These are phyloP conservation scores for Shinisaurus crocodilurus DNA, from an alignment of 2,113 vertebrate species.

Conservation along the genomic window DNA sequence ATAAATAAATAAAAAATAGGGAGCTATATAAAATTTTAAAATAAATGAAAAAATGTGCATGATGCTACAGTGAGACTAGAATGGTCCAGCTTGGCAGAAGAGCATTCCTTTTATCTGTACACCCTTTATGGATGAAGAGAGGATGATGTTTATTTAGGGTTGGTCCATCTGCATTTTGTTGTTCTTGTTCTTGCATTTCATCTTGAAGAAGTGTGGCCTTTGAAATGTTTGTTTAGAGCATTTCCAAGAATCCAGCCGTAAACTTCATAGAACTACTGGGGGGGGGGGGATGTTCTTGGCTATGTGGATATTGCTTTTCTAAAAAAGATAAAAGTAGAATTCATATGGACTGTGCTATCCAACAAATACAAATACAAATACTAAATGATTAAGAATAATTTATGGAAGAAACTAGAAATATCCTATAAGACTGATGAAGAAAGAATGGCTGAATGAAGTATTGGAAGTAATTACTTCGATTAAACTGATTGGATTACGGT, in stretches of 20 bases:
- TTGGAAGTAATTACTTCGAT: not conserved
- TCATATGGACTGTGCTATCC: not conserved
- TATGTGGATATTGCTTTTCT: not conserved
- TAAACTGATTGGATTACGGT: not conserved
- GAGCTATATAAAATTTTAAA: no score
- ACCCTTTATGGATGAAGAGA: not conserved
- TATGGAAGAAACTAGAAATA: not conserved
- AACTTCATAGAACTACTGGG: not conserved
- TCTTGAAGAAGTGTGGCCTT: not conserved
- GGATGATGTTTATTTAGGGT: not conserved
- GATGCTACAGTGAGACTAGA: not conserved
- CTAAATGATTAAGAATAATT: not conserved
- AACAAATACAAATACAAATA: no score
- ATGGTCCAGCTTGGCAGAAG: not conserved
- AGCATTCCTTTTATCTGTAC: not conserved
- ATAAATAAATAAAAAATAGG: no score
- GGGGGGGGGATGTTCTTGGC: not conserved
- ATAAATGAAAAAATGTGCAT: not conserved
- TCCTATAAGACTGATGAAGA: not conserved
- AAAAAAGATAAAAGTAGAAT: not conserved
- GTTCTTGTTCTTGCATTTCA: not conserved
- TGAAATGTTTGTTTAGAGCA: not conserved
- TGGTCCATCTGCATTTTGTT: not conserved
- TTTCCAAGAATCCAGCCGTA: constrained; percentile 10
- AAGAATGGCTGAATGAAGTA: not conserved